These are phyloP conservation scores for Rhysida immarginata DNA, from an alignment of 1,140 invertebrate species.

Conservation along the genomic window DNA sequence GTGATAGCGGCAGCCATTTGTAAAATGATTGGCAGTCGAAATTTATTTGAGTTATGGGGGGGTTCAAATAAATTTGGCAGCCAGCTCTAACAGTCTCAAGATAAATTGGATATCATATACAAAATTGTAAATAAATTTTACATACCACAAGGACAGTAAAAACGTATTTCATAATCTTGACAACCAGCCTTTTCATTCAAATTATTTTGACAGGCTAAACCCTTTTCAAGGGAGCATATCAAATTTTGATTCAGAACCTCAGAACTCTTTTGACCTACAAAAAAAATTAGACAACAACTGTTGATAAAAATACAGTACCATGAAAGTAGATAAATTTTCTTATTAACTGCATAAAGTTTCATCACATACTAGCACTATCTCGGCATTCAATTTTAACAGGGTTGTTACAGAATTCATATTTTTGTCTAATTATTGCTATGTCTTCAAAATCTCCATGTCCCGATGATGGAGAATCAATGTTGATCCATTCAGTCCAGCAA, in stretches of 20 bases:
- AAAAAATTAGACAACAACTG: neutral
- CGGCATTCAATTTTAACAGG: conserved; percentile 22
- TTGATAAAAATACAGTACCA: neutral
- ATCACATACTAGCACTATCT: conserved; percentile 7
- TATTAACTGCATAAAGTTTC: conserved; percentile 1
- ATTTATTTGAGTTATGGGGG: too few species aligned
- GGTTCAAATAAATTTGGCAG: too few species aligned
- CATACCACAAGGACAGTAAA: conserved; percentile 16
- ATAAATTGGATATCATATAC: neutral
- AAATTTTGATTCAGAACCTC: neutral
- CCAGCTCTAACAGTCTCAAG: too few species aligned
- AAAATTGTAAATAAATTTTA: conserved; percentile 3
- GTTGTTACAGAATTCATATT: conserved; percentile 15
- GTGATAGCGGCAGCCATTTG: too few species aligned
- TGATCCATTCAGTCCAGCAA: conserved; percentile 25
- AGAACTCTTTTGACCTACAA: neutral
- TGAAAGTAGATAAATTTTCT: neutral
- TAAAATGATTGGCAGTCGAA: too few species aligned
- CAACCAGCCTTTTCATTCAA: conserved; percentile 7
- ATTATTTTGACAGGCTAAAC: conserved; percentile 5
- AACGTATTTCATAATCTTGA: conserved; percentile 18
- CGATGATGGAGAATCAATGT: conserved; percentile 17
- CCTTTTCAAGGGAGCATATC: conserved; percentile 9
- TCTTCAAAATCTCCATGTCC: conserved; percentile 13
- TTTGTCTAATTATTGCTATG: conserved; percentile 8